Conservation (phyloP, 2,888 invertebrate species). For the Trissoscelio sp. region DNA sequence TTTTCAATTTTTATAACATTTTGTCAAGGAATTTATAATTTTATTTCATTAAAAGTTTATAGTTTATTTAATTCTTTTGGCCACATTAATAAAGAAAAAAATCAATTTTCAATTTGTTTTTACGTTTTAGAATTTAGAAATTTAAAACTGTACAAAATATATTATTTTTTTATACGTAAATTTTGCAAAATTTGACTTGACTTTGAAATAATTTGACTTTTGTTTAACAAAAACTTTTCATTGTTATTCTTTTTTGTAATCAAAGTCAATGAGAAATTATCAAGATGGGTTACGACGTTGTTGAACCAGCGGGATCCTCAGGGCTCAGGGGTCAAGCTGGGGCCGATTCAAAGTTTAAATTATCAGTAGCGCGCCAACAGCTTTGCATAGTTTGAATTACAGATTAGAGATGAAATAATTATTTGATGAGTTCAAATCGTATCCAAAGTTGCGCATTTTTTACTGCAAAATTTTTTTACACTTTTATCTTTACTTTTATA, state of each 20-base stretch:
- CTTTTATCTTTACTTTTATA: too few relatives aligned
- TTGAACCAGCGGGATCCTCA: conserved; percentile 36
- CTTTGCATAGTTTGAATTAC: conserved; percentile 59
- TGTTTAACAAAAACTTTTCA: neutral
- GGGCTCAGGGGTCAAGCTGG: conserved; percentile 54
- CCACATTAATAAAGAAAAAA: too few relatives aligned
- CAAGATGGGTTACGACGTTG: conserved; percentile 41
- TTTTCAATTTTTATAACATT: too few relatives aligned
- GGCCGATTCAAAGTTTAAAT: conserved; percentile 64
- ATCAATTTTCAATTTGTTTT: too few relatives aligned
- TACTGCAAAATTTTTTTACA: neutral
- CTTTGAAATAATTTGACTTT: too few relatives aligned
- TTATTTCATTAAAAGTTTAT: too few relatives aligned
- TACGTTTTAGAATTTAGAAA: too few relatives aligned
- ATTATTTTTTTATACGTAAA: too few relatives aligned
- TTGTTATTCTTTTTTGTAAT: conserved; percentile 27
- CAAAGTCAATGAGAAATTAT: conserved; percentile 41
- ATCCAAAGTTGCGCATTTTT: conserved; percentile 33
- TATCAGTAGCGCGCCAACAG: conserved; percentile 34
- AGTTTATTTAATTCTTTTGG: too few relatives aligned
- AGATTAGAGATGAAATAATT: conserved; percentile 56
- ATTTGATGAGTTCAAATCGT: conserved; percentile 15
- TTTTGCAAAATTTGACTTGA: too few relatives aligned
- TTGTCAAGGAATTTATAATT: too few relatives aligned
- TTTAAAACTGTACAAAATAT: too few relatives aligned